phyloP scores from a whole-genome alignment of 2,113 vertebrate species.

The Mirza zaza region DNA sequence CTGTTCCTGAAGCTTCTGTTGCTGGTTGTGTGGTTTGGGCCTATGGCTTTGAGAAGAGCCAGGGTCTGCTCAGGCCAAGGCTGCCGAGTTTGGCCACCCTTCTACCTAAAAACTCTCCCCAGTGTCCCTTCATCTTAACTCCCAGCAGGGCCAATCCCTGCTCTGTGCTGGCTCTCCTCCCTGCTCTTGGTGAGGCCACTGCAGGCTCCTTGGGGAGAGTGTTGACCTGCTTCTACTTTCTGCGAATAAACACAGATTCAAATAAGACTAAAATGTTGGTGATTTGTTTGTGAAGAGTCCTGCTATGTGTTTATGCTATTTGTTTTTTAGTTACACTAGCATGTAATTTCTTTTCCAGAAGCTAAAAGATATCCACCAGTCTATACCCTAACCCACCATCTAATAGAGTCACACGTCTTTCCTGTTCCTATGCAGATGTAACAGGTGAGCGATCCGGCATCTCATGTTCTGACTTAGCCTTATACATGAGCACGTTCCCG shows the following conservation, averaged over 20 bases:
- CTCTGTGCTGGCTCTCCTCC: background rate
- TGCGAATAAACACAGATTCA: background rate
- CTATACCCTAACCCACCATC: background rate
- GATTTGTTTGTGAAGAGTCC: background rate
- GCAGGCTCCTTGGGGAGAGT: background rate
- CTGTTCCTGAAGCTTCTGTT: background rate
- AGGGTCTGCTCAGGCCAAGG: rapidly evolving
- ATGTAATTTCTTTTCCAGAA: background rate
- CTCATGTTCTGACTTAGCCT: background rate
- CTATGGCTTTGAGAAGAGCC: background rate
- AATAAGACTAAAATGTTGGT: background rate
- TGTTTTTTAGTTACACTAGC: background rate
- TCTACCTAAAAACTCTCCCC: background rate
- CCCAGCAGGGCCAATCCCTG: rapidly evolving
- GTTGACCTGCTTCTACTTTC: background rate
- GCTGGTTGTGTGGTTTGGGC: background rate
- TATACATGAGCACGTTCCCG: rapidly evolving
- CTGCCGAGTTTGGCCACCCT: rapidly evolving
- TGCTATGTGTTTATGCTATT: background rate
- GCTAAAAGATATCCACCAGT: background rate
- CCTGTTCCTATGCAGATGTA: rapidly evolving
- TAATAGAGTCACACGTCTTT: rapidly evolving
- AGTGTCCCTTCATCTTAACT: background rate
- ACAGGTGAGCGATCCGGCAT: rapidly evolving
- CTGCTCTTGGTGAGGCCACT: rapidly evolving